Percentiles rank a stretch among this genome's conserved stretches.
These are phyloP conservation scores for Scyliorhinus canicula DNA, from an alignment of 2,797 vertebrate species.

Conservation along the genomic window DNA sequence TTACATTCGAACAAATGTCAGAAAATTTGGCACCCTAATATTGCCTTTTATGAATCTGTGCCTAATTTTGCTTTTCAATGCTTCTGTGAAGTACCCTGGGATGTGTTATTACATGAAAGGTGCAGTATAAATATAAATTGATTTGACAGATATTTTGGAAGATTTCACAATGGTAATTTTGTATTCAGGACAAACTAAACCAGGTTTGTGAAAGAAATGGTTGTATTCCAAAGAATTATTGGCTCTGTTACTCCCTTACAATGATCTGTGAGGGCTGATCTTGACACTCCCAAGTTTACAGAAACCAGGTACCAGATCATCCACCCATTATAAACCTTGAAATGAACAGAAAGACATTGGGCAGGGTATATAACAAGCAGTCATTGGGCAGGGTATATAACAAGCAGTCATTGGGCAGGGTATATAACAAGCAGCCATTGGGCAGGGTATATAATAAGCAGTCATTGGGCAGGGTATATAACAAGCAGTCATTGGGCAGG, in stretches of 20 bases:
- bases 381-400: no score
- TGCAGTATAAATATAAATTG: background rate
- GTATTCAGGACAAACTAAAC: background rate
- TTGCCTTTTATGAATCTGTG: background rate
- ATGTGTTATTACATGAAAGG: background rate
- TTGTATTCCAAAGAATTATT: background rate
- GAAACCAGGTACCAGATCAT: background rate
- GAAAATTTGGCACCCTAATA: no score
- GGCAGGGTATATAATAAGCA: no score
- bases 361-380: background rate
- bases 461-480: background rate
- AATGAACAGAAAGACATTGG: background rate
- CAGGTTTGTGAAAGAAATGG: background rate
- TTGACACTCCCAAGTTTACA: background rate
- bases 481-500: background rate
- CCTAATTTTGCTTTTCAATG: background rate
- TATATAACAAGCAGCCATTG: no score
- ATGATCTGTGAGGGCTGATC: background rate
- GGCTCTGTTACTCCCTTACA: background rate
- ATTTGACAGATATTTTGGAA: background rate
- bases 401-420: no score
- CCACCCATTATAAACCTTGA: background rate
- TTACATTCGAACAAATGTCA: no score
- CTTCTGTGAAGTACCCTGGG: background rate
- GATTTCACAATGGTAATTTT: background rate